Conservation (phyloP, 2,888 invertebrate genomes). For the Ophion costatus region DNA sequence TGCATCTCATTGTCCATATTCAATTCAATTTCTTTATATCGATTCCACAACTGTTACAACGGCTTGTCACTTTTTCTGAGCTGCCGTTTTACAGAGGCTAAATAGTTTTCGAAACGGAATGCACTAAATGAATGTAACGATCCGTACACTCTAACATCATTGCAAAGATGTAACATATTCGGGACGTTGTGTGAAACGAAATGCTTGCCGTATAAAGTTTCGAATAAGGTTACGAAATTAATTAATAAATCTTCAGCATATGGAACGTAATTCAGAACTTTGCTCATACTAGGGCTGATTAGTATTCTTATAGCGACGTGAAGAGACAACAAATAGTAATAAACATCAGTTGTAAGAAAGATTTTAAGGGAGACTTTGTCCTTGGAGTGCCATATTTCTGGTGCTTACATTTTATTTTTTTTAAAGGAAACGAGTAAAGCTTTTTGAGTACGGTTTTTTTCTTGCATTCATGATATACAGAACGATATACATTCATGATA, state of each 20-base stretch:
- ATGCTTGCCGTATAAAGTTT: neutral
- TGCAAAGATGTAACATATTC: conserved; percentile 30
- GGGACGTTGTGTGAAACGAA: conserved; percentile 24
- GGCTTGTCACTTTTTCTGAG: conserved; percentile 30
- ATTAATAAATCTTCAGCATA: neutral
- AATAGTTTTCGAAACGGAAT: conserved; percentile 36
- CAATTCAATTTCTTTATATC: conserved; percentile 26
- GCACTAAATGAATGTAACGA: conserved; percentile 34
- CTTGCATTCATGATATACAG: too few relatives aligned
- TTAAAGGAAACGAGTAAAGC: too few relatives aligned
- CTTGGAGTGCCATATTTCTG: too few relatives aligned
- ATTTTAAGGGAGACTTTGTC: too few relatives aligned
- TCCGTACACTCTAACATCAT: conserved; percentile 28
- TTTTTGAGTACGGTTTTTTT: too few relatives aligned
- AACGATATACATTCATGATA: too few relatives aligned
- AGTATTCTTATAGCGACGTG: conserved; percentile 68
- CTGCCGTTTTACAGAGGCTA: conserved; percentile 4
- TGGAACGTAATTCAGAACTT: neutral
- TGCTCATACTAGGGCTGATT: neutral
- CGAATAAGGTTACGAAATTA: conserved; percentile 2
- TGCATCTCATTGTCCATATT: neutral
- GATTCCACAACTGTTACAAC: conserved; percentile 5
- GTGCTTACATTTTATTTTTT: too few relatives aligned
- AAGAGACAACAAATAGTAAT: conserved; percentile 69
- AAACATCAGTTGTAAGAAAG: conserved; percentile 61